phyloP scores from a whole-genome alignment of 2,888 invertebrate genomes.

The Cybosia mesomella region DNA sequence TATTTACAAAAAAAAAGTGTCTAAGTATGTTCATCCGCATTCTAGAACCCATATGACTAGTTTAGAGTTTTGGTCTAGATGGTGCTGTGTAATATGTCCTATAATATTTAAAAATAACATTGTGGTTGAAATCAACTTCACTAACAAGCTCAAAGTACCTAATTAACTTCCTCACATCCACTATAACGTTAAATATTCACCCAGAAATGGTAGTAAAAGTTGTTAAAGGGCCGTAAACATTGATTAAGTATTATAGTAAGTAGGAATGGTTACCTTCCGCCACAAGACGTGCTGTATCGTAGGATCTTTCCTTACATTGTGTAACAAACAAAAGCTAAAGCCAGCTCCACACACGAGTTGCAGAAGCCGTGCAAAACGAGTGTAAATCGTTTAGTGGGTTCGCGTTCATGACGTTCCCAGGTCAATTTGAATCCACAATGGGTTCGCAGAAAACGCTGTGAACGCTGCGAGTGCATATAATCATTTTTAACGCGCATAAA shows the following conservation, averaged over 20 bases:
- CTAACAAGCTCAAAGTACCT: constrained; percentile 31
- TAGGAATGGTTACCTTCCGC: constrained; percentile 18
- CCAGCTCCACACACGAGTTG: background rate
- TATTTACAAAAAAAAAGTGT: no score
- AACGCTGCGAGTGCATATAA: background rate
- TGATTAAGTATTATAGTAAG: constrained; percentile 33
- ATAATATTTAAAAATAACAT: no score
- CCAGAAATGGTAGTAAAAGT: constrained; percentile 44
- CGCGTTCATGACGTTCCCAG: background rate
- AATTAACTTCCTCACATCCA: constrained; percentile 36
- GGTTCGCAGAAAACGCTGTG: background rate
- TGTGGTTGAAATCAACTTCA: constrained; percentile 18
- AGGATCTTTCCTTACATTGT: constrained; percentile 31
- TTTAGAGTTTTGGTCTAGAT: no score
- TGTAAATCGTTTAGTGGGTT: background rate
- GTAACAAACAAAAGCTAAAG: constrained; percentile 28
- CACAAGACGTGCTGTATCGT: constrained; percentile 41
- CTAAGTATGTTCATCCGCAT: no score
- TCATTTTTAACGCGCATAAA: background rate
- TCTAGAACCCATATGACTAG: no score
- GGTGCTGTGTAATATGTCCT: no score
- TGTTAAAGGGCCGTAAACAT: constrained; percentile 35
- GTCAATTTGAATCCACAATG: background rate
- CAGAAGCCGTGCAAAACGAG: background rate
- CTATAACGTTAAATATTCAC: constrained; percentile 41